Evolutionary conservation across 2,113 vertebrate species (phyloP), one percentile per base, ranked within the genome.

Genomic region (Plotosus lineatus): DNA sequence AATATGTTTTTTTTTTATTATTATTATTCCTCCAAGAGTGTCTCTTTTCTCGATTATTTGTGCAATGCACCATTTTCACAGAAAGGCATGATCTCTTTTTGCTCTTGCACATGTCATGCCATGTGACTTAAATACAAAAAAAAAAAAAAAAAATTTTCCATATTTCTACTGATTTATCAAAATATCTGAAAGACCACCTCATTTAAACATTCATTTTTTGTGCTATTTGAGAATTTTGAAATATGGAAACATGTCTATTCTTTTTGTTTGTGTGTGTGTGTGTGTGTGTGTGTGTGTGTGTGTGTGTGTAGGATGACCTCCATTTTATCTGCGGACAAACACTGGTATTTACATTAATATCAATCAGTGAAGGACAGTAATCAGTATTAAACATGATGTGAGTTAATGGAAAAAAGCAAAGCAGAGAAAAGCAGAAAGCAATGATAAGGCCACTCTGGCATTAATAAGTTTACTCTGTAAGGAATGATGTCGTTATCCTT

Each of bases 351-450:
- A 79, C 51, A 71, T 55, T 71, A 58, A 36, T 28, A 50, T 63
- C 44, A 63, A 51, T 51, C 31, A 73, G 46, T 51, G 33, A 71
- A 71, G 65, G 53, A 71, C 50, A 71, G 65, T 44, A 79, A 68
- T 71, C 66, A 56, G 31, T 40, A 66, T 66, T 51, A 51, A 53
- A 65, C 40, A 58, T 42, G 53, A 9, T 14, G 17, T 11, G 17
- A 56, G 40, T 23, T 71, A 79, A 71, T 65, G 28, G 21, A 50
- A 76, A n/a, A 72, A 60, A 76, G 38, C 74, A 76, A 60, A 28
- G 38, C 17, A 53, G 6, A 40, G 9, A 51, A 53, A 36, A 53
- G 19, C 26, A 46, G 46, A 65, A 46, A 6, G 42, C 21, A 78
- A 65, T 0, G 46, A 40, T 66, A 63, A 65, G 1, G 48, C 46